Percentiles rank a stretch among this genome's conserved stretches.
Conservation (phyloP, 2,797 vertebrate species). For the Jordanella pulchra region DNA sequence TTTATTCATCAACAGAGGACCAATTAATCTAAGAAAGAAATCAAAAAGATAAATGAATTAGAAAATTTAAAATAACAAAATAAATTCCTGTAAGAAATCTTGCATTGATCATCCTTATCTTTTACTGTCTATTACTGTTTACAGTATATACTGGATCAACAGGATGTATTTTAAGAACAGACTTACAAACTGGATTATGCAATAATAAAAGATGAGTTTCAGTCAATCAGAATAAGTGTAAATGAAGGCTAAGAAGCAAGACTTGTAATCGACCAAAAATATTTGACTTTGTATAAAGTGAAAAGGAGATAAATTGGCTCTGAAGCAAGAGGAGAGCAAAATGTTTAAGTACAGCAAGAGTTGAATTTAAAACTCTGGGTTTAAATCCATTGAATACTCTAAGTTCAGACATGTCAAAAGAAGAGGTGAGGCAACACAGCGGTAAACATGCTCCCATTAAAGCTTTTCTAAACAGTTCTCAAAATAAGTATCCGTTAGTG, state of each 20-base stretch:
- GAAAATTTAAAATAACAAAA: too few species aligned
- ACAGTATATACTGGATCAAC: too few species aligned
- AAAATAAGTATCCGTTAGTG: not conserved
- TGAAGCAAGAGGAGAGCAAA: not conserved
- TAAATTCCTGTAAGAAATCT: too few species aligned
- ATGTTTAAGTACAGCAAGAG: not conserved
- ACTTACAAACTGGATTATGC: not conserved
- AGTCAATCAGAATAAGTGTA: not conserved
- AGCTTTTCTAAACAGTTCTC: not conserved
- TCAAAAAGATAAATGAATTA: too few species aligned
- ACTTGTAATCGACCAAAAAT: not conserved
- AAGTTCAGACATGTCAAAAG: not conserved
- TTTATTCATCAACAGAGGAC: not conserved
- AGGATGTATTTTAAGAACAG: not conserved
- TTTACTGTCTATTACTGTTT: too few species aligned
- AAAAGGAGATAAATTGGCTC: not conserved
- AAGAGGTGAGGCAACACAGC: slow-evolving; percentile 1
- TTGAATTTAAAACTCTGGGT: not conserved
- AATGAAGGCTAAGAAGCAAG: not conserved
- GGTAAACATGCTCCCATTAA: not conserved
- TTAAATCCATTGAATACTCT: not conserved
- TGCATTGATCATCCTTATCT: too few species aligned
- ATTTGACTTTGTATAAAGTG: not conserved
- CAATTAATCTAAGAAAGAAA: too few species aligned
- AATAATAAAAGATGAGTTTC: too few species aligned